Conservation (phyloP, 2,113 vertebrate genomes). For the Rynchops niger region DNA sequence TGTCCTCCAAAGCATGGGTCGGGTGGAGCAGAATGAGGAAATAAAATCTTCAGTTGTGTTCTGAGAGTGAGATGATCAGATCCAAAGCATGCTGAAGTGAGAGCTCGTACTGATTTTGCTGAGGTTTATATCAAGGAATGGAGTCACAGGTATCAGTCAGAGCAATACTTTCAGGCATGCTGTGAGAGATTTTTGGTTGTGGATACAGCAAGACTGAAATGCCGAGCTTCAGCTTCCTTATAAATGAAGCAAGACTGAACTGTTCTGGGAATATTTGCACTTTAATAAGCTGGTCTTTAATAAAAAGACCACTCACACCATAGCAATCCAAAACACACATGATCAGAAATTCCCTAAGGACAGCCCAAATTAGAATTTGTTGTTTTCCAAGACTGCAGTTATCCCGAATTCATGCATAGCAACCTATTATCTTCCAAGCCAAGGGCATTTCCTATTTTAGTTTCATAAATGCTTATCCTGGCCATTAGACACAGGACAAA, state of each 20-base stretch:
- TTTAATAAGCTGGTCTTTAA: not conserved
- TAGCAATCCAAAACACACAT: not conserved
- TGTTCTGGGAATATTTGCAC: not conserved
- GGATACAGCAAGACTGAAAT: not conserved
- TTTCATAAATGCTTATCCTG: not conserved
- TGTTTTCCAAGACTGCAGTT: not conserved
- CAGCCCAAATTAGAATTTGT: not conserved
- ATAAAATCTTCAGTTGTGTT: not conserved
- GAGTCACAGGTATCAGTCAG: not conserved
- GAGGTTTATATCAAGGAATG: not conserved
- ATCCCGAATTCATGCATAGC: not conserved
- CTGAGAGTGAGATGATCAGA: not conserved
- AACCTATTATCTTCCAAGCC: not conserved
- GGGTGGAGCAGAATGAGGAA: not conserved
- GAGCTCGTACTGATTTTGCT: not conserved
- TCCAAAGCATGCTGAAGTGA: not conserved
- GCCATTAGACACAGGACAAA: not conserved
- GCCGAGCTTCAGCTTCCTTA: not conserved
- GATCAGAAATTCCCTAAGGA: not conserved
- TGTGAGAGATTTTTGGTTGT: not conserved
- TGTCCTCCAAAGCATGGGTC: not conserved
- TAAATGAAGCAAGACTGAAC: not conserved
- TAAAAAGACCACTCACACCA: not conserved
- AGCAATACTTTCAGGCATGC: not conserved
- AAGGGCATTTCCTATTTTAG: not conserved